Base-by-base conservation (phyloP, 2,888 invertebrate genomes). In the Deroplatys truncata region DNA sequence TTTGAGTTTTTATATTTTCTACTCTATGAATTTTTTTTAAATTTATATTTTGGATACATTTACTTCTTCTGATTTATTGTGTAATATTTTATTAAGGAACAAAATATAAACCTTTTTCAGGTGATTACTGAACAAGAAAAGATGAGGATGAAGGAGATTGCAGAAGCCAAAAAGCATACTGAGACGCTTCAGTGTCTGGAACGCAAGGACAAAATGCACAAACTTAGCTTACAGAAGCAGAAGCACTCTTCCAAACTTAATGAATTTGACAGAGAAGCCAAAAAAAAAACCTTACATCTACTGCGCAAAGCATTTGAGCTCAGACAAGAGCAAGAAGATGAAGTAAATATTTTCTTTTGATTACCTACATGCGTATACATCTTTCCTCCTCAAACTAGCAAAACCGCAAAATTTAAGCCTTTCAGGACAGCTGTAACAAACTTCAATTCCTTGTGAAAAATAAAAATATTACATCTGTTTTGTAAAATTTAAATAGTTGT, bases 261-360 rank as follows among this genome's bases (percentile, higher is more conserved):
- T 83, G 13, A 35, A 35, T 29, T 94, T 29, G 95, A 95, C 91
- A 92, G 93, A 5, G 95, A 95, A 89, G 94, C 95, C 0, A 93
- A 93, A 25, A 92, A 93, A 56, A 94, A 94, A 90, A 94, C 94
- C 25, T 92, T 94, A 91, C 93, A 94, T 90, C 92, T 95, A 1
- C 92, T 95, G 7, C 93, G 94, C 90, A 93, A 95, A 91, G 95
- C 95, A 1, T 92, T 93, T 86, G 94, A 95, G 90, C 91, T 95
- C 84, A 93, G 94, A 88, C 93, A 95, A 90, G 95, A 95, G 91
- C 94, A 95, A 92, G 96, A 94, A 92, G 97, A 94, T 92, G 96
- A 95, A 94, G 87, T 87, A 43, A 87, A 43, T 16, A 72, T n/a
- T 20, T n/a, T 35, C 0, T 35, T 9, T 84, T 16, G 35, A 8